Base-by-base conservation (phyloP, 1,140 invertebrate species). In the Aphelenchoides besseyi region DNA sequence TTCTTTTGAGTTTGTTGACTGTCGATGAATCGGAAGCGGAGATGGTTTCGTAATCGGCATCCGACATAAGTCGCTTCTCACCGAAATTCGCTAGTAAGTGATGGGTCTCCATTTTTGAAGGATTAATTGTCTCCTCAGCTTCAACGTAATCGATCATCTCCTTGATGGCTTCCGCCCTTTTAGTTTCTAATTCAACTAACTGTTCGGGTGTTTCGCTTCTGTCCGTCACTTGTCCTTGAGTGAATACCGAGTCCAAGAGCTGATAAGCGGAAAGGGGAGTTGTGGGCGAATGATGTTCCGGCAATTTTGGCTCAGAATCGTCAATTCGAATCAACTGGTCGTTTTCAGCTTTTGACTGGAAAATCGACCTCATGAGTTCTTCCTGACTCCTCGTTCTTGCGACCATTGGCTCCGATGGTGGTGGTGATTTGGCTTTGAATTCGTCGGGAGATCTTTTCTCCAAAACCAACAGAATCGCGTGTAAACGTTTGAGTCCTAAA, bases 401-500 rank as follows among this genome's bases (percentile, higher is more conserved):
- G 30, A 37, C 30, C n/a, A 30, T 16, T 3, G 16, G 30, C 28
- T 61, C n/a, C 16, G 59, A 2, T 2, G 2, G 32, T 26, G 63
- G 1, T 2, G 3, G 2, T n/a, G 63, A 2, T 37, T 1, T 16
- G 36, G 63, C 1, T 3, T 16, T 53, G n/a, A 12, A 12, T 66
- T 29, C 32, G 36, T n/a, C 32, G 30, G 1, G n/a, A 16, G 16
- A 33, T 12, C 63, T 26, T 53, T 53, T 37, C 2, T 66, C 63
- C 0, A 66, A 12, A 16, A 35, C 32, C 36, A 66, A 53, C 63
- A 69, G 32, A 33, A 69, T 66, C 3, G 23, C 68, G 26, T 70
- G 59, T 1, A 69, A 55, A 2, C 68, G 68, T 28, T 67, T 64
- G 8, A 69, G 29, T 5, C 35, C 66, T 68, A 18, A 53, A 59